Evolutionary conservation across 1,140 invertebrate genomes (phyloP), one percentile per base, ranked within the genome.

Genomic region (Calosoma granatense): DNA sequence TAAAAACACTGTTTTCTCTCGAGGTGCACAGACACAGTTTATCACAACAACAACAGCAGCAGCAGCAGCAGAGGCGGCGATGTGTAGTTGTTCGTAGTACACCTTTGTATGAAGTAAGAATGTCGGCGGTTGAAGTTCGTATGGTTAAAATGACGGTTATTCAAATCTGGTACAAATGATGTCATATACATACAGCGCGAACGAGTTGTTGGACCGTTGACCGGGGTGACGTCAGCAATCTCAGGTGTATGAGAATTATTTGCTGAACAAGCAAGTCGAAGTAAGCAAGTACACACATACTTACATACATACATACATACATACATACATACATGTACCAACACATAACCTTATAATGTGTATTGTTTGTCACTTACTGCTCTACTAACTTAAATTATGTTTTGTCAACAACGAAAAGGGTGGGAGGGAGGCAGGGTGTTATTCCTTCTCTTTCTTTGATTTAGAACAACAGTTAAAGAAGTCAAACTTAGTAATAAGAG

Each of bases 181-280:
- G 41, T 47, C 41, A 47, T 47, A 11, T 4, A 47, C 17, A 12
- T 11, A 6, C 6, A 9, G 41, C 26, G 26, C 26, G 41, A 12
- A 47, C 41, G 9, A 12, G 3, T 11, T 11, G 41, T 3, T 9
- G 6, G 41, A 12, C 41, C 41, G 41, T 47, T 47, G 6, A 47
- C 26, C 26, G n/a, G 6, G 26, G 6, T 47, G 41, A 47, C 41
- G 41, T 47, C 41, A 47, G n/a, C n/a, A n/a, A n/a, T 47, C 41
- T 12, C 41, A 47, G 41, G 41, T 47, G 41, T 47, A 47, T 47
- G 41, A 12, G 41, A 47, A 47, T 47, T 47, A 47, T 47, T 47
- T 17, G 41, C 9, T 47, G 9, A 17, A 17, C 41, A 47, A 4
- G 17, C 15, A 4, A 6, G 4, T 30, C 14, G 4, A 30, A 30